Conservation (phyloP, 2,113 vertebrate species). For the Microcebus jonahi region DNA sequence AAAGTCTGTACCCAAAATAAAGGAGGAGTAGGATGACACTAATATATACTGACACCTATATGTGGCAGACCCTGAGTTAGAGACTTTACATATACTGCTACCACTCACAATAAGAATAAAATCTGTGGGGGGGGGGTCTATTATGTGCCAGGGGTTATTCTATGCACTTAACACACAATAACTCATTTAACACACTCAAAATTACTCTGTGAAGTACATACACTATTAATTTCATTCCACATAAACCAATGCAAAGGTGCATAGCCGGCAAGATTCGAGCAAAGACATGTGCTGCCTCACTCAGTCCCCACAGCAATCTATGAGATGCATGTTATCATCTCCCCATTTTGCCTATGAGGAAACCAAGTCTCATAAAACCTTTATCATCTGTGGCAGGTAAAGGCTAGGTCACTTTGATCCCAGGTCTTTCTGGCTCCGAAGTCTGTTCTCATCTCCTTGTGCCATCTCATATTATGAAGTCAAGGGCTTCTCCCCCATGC, state of each 20-base stretch:
- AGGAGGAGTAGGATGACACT: neutral
- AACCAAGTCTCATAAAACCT: neutral
- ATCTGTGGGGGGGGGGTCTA: neutral
- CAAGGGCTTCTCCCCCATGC: neutral
- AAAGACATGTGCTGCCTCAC: neutral
- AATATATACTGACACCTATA: neutral
- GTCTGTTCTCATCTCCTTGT: neutral
- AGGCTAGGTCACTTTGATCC: neutral
- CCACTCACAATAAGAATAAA: neutral
- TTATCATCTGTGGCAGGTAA: neutral
- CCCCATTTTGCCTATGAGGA: neutral
- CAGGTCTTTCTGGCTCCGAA: neutral
- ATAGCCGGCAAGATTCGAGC: neutral
- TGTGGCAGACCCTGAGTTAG: neutral
- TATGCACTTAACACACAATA: neutral
- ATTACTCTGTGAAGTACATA: neutral
- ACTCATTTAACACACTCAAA: neutral
- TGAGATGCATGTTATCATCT: neutral
- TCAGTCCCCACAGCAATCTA: neutral
- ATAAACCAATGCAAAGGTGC: neutral
- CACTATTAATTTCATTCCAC: neutral
- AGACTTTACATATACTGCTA: neutral
- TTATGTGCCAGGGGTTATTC: neutral
- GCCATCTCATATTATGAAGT: neutral
- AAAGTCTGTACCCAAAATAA: neutral